Percentiles rank a stretch among this genome's conserved stretches.
Conservation (phyloP, 1,140 invertebrate species). For the Drosophila murphyi region DNA sequence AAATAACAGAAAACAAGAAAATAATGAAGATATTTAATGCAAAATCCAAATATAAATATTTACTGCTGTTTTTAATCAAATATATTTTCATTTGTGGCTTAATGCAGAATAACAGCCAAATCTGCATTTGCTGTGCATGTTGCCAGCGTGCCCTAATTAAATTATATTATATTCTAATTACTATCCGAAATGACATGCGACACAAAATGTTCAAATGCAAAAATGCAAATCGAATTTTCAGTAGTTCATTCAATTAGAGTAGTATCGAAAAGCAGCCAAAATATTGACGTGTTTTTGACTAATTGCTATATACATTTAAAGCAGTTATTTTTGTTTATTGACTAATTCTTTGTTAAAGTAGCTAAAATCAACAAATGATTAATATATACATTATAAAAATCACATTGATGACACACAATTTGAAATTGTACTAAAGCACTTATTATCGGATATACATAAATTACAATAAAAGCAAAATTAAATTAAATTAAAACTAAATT, state of each 20-base stretch:
- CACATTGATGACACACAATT: too few relatives aligned
- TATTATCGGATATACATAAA: too few relatives aligned
- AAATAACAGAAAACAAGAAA: slow-evolving; percentile 12
- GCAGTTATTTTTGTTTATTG: too few relatives aligned
- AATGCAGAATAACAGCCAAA: slow-evolving; percentile 23
- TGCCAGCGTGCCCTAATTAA: slow-evolving; percentile 29
- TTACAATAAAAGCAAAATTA: too few relatives aligned
- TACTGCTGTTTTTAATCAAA: slow-evolving; percentile 27
- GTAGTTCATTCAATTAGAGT: not conserved
- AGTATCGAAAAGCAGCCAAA: not conserved
- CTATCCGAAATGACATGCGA: slow-evolving; percentile 17
- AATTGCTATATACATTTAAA: too few relatives aligned
- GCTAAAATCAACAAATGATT: too few relatives aligned
- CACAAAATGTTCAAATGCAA: not conserved
- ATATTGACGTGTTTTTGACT: too few relatives aligned
- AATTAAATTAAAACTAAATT: too few relatives aligned
- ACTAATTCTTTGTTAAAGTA: too few relatives aligned
- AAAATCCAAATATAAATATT: slow-evolving; percentile 17
- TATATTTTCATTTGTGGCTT: slow-evolving; percentile 44
- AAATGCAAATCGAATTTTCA: not conserved
- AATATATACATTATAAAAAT: too few relatives aligned
- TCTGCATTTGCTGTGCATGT: not conserved
- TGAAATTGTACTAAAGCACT: too few relatives aligned
- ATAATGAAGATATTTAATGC: slow-evolving; percentile 1
- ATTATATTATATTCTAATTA: slow-evolving; percentile 24